These are phyloP conservation scores for Hypotaenidia philippensis DNA, from an alignment of 2,797 vertebrate genomes.

Conservation along the genomic window DNA sequence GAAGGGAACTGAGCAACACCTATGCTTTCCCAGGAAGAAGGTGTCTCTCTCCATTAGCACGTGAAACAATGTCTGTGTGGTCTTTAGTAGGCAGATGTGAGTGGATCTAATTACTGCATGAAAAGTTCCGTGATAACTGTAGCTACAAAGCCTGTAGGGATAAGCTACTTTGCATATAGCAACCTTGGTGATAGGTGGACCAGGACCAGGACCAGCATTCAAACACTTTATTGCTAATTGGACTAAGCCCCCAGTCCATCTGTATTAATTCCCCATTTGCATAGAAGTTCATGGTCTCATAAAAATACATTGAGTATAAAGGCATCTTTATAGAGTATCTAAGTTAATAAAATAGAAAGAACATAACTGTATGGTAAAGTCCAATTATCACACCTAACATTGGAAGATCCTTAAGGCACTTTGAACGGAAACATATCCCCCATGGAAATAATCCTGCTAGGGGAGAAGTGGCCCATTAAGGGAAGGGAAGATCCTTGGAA, in stretches of 20 bases:
- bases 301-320: background rate
- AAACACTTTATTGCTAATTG: background rate
- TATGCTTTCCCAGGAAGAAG: fast-evolving
- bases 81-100: background rate
- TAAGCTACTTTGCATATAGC: background rate
- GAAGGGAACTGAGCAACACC: background rate
- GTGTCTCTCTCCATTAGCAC: background rate
- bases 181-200: background rate
- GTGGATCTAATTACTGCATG: background rate
- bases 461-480: background rate
- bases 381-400: background rate
- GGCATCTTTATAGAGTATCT: background rate
- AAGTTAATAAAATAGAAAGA: background rate
- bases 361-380: background rate
- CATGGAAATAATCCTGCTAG: background rate
- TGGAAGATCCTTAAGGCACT: background rate
- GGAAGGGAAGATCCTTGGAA: background rate
- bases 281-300: background rate
- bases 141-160: background rate
- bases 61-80: background rate
- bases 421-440: background rate
- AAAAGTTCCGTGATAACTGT: background rate
- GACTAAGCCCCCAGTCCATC: background rate
- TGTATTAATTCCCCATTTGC: background rate
- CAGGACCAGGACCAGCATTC: background rate